phyloP scores from a whole-genome alignment of 2,113 vertebrate species.

The Acrocephalus kingi region DNA sequence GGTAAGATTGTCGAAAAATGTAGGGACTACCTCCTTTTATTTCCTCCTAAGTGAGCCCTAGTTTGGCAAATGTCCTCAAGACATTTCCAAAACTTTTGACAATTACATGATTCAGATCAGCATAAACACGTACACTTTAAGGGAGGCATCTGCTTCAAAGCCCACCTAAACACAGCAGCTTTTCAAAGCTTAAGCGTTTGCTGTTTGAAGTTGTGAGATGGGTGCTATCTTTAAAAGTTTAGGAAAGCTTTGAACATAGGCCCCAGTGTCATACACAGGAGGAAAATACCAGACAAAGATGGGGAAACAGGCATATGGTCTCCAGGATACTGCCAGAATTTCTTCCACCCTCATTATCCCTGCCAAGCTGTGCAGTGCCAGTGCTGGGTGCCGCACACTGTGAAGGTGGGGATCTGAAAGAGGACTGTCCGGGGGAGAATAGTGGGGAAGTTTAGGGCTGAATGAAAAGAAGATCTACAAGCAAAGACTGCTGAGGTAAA shows the following conservation, averaged over 20 bases:
- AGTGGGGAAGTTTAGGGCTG: background rate
- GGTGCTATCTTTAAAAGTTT: background rate
- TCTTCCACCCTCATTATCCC: background rate
- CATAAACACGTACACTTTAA: background rate
- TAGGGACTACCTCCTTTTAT: background rate
- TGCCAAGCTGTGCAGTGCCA: background rate
- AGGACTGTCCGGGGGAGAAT: background rate
- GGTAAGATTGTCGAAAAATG: background rate
- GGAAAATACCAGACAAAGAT: background rate
- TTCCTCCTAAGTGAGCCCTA: background rate
- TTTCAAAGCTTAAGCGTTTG: background rate
- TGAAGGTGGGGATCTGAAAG: background rate
- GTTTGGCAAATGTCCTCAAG: background rate
- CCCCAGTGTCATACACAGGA: background rate
- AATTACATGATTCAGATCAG: background rate
- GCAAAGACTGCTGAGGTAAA: background rate
- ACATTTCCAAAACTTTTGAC: background rate
- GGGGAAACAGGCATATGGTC: background rate
- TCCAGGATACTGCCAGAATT: background rate
- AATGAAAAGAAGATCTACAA: background rate
- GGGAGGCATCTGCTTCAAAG: background rate
- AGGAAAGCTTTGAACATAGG: background rate
- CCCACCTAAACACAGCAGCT: background rate
- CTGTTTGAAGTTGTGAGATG: background rate
- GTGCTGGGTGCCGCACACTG: fast-evolving